A percentile compares a stretch with the other conserved stretches of the same genome.
These are phyloP conservation scores for Nematopogon swammerdamellus DNA, from an alignment of 2,888 invertebrate species.

Conservation along the genomic window DNA sequence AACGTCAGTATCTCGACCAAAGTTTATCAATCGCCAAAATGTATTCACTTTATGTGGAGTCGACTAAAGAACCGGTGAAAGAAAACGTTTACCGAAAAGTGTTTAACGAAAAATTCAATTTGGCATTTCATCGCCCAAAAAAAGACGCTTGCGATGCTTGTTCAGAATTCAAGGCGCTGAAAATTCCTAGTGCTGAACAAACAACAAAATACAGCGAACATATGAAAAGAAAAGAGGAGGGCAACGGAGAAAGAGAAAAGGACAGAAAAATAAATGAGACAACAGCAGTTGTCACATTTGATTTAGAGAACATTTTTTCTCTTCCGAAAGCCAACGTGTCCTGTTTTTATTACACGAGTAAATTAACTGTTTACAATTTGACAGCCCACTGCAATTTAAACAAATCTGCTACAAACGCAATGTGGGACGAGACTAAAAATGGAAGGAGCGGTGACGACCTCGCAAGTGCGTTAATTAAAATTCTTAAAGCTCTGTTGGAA, in stretches of 20 bases:
- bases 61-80: slow-evolving; percentile 9
- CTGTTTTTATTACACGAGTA: slow-evolving; percentile 9
- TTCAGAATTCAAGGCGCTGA: slow-evolving; percentile 6
- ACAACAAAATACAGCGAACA: slow-evolving; percentile 5
- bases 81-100: slow-evolving; percentile 10
- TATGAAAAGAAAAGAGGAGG: slow-evolving; percentile 3
- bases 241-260: slow-evolving; percentile 6
- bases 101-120: slow-evolving; percentile 10
- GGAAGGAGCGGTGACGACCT: slow-evolving; percentile 9
- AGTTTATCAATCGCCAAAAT: slow-evolving; percentile 7
- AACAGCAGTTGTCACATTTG: slow-evolving; percentile 9
- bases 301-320: slow-evolving; percentile 8
- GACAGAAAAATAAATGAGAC: slow-evolving; percentile 6
- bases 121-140: slow-evolving; percentile 11
- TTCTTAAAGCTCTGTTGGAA: slow-evolving; percentile 4
- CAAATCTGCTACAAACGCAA: slow-evolving; percentile 8
- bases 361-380: slow-evolving; percentile 10
- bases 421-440: slow-evolving; percentile 9
- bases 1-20: slow-evolving; percentile 8
- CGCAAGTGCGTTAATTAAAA: slow-evolving; percentile 9
- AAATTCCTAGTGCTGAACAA: slow-evolving; percentile 2
- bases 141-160: slow-evolving; percentile 9
- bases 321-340: slow-evolving; percentile 8
- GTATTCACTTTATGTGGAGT: slow-evolving; percentile 8
- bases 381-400: slow-evolving; percentile 9